Evolutionary conservation across 2,888 invertebrate species (phyloP).

Genomic region (Alsophila aescularia): DNA sequence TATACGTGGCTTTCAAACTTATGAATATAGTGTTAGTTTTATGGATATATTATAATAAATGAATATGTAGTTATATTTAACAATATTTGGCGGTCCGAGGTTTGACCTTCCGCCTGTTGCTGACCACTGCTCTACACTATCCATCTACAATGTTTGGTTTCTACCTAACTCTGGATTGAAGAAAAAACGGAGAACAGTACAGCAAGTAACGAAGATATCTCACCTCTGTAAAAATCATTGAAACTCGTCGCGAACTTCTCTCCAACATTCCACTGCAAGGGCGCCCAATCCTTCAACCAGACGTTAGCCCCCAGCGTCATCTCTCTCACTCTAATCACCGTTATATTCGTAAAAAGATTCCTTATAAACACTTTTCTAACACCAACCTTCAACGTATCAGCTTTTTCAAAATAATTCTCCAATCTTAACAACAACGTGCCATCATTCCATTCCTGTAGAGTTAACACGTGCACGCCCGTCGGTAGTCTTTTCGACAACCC

Average conservation of each 20-base stretch:
- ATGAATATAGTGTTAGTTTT: no score
- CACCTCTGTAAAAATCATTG: constrained; percentile 40
- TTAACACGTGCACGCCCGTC: constrained; percentile 88
- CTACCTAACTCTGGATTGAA: no score
- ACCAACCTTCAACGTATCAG: constrained; percentile 82
- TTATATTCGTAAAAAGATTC: constrained; percentile 84
- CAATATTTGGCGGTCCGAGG: no score
- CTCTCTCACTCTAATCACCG: constrained; percentile 82
- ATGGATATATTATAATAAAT: no score
- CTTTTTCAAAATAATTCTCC: constrained; percentile 90
- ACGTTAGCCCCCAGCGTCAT: constrained; percentile 88
- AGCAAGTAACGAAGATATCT: no score
- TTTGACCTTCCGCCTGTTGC: no score
- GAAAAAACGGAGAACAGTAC: no score
- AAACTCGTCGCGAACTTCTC: constrained; percentile 56
- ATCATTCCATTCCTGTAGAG: constrained; percentile 89
- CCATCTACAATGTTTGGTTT: no score
- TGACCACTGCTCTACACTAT: no score
- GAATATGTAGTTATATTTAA: no score
- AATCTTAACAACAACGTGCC: constrained; percentile 87
- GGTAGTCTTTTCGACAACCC: constrained; percentile 85
- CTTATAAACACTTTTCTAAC: constrained; percentile 82
- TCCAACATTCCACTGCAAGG: constrained; percentile 77
- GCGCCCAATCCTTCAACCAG: constrained; percentile 80
- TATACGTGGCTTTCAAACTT: no score